These are phyloP conservation scores for Athene cunicularia DNA, from an alignment of 2,113 vertebrate species.

Conservation along the genomic window DNA sequence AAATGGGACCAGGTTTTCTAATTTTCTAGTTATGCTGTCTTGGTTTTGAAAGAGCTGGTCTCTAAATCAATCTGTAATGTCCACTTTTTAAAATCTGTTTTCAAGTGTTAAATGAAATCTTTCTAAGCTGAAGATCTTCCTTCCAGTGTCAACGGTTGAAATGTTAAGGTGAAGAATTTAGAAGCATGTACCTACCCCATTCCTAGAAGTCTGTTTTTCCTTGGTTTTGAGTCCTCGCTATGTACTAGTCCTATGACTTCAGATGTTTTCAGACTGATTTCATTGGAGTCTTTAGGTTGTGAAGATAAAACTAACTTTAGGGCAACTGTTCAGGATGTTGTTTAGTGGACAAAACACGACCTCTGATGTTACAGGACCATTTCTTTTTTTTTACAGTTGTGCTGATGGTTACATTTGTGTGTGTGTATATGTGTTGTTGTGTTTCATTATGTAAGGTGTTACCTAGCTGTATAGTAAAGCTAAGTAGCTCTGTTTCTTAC, in stretches of 20 bases:
- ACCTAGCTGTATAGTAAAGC: neutral
- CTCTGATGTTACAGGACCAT: neutral
- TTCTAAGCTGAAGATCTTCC: neutral
- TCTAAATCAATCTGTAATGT: neutral
- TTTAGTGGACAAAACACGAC: neutral
- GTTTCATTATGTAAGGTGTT: neutral
- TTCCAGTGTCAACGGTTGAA: neutral
- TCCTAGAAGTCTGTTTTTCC: neutral
- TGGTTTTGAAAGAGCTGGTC: conserved; percentile 43
- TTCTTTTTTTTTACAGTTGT: neutral
- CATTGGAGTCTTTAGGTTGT: neutral
- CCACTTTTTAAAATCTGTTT: neutral
- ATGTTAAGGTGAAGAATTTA: neutral
- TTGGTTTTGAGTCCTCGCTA: neutral
- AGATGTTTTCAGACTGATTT: neutral
- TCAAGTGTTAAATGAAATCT: neutral
- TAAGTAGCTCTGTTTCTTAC: neutral
- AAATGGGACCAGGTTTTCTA: conserved; percentile 29
- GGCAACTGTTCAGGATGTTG: neutral
- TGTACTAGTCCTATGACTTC: neutral
- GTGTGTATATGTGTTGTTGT: neutral
- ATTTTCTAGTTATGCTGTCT: neutral
- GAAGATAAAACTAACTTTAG: neutral
- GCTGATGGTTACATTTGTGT: neutral
- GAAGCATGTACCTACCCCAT: neutral